Percentiles rank a stretch among this genome's conserved stretches.
Conservation (phyloP, 2,797 vertebrate genomes). For the Hippopotamyrus pictus region DNA sequence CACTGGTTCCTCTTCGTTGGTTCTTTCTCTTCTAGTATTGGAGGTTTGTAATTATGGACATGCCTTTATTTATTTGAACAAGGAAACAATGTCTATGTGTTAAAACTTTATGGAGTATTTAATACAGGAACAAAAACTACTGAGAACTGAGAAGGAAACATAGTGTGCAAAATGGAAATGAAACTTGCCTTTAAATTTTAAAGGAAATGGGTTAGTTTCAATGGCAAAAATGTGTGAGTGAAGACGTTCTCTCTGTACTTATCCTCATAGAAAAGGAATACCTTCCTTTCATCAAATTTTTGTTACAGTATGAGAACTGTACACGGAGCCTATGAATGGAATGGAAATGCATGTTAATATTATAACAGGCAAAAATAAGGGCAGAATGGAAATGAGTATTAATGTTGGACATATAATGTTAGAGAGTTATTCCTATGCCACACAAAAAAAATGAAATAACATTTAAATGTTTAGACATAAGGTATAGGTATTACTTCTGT, state of each 20-base stretch:
- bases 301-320: constrained; percentile 65
- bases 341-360: constrained; percentile 68
- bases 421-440: neutral
- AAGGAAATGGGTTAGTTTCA: constrained; percentile 5
- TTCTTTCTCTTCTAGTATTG: neutral
- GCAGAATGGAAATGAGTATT: constrained; percentile 22
- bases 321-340: constrained; percentile 66
- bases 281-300: constrained; percentile 68
- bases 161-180: neutral
- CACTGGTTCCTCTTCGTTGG: neutral
- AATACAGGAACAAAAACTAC: neutral
- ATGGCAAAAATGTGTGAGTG: neutral
- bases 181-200: neutral
- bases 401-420: neutral
- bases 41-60: neutral
- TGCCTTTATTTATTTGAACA: neutral
- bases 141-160: neutral
- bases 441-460: neutral
- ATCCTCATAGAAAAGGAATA: constrained; percentile 31
- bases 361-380: constrained; percentile 38
- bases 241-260: neutral
- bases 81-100: neutral
- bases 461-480: neutral
- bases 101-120: neutral
- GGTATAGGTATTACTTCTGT: neutral